Conservation (phyloP, 2,888 invertebrate species). For the Andrena marginata region DNA sequence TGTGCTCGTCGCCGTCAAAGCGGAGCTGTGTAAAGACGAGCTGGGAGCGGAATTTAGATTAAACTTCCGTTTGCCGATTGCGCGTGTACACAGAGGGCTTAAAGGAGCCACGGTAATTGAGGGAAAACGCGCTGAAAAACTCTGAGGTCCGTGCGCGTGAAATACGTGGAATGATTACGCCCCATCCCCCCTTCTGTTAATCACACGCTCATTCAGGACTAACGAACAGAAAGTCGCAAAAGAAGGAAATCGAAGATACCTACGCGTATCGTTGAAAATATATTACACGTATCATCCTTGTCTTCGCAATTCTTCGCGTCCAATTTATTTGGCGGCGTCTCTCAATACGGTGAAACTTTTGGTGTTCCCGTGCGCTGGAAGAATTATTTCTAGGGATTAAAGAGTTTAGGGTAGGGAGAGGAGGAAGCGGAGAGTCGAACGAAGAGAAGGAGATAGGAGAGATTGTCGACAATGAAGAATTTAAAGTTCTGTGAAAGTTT, state of each 20-base stretch:
- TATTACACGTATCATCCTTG: too few species aligned
- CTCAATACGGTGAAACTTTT: background rate
- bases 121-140: constrained; percentile 36
- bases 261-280: too few species aligned
- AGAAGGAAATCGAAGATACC: background rate
- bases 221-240: background rate
- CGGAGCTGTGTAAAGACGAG: constrained; percentile 43
- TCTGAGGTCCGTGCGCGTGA: background rate
- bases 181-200: too few species aligned
- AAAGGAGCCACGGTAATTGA: constrained; percentile 45
- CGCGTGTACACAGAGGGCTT: constrained; percentile 46
- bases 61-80: constrained; percentile 58
- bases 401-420: background rate
- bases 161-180: background rate
- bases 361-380: background rate
- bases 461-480: background rate
- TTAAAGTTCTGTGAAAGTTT: background rate
- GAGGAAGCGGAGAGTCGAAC: background rate
- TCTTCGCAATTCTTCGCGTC: background rate
- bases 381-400: background rate
- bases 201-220: background rate
- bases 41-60: constrained; percentile 47
- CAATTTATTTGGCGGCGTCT: background rate
- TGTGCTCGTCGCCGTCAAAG: constrained; percentile 45
- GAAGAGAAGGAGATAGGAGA: background rate